Evolutionary conservation across 2,797 vertebrate genomes (phyloP), one percentile per base, ranked within the genome.

Genomic region (Eulemur rubriventer): DNA sequence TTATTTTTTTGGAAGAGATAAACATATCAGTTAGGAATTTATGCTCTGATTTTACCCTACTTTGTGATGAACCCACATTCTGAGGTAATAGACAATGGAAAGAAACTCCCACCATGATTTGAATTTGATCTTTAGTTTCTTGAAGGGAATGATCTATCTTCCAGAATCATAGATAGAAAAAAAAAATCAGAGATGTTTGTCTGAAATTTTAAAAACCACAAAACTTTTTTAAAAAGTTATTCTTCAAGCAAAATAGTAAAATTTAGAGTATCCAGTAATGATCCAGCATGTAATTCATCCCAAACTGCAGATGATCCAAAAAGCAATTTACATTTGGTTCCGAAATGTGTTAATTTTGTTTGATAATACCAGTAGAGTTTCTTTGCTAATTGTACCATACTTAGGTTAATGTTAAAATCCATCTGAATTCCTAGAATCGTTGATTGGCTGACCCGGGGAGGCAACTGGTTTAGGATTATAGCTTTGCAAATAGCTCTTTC

Each of bases 331-430:
- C 57, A 82, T 70, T 94, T 96, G 57, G 20, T 67, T 88, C 95
- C 88, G 81, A 76, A 78, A 89, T 69, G 30, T 83, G 61, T 28
- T 95, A 26, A 63, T 86, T 95, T 94, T 95, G n/a, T 88, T 81
- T 82, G 24, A 26, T 61, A 96, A 76, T 61, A 69, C 17, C 28
- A 79, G 30, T 70, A 87, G 48, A 72, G n/a, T 81, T 75, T 52
- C 46, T 65, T 48, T 78, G 50, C 8, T 87, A 91, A 89, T 70
- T 83, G 8, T 81, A 65, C 52, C 63, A 28, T 92, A 89, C 78
- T 96, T 80, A 92, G 57, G 17, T 90, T 95, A 96, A 89, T 61
- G 72, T 82, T 96, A 86, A 94, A 63, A 88, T 63, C 43, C 17
- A 80, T 70, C n/a, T 81, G 59, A 61, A 86, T 94, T 84, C 67